Evolutionary conservation across 2,888 invertebrate species (phyloP), one percentile per base, ranked within the genome.

Genomic region (Drosophila siamana): DNA sequence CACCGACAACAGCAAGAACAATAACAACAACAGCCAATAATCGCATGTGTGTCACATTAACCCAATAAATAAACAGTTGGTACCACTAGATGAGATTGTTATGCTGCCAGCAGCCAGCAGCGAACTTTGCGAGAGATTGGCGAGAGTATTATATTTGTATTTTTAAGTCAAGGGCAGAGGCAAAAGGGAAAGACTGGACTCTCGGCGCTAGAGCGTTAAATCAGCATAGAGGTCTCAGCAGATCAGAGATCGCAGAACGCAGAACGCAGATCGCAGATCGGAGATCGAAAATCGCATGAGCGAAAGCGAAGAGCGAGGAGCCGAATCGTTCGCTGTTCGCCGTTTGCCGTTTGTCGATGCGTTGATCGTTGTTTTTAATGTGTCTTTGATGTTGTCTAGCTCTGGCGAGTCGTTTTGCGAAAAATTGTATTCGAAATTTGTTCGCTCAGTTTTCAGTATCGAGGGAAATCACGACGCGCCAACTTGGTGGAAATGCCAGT

Each of bases 371-470:
- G 76, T 60, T 78, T 80, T 75, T 60, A 69, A 86, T 82, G 76
- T 75, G 73, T 87, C 84, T 84, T 89, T 67, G 82, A 81, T 84
- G 86, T 78, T 77, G 81, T 73, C 63, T 62, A 28, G 51, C 81
- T 69, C 63, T 41, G 40, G 46, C 81, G 54, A 68, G 43, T 69
- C 74, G 65, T 59, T 78, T 80, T 80, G 81, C 85, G 64, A 87
- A 76, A 66, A 59, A 59, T 54, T 60, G 60, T 57, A 66, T 62
- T 68, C 69, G 79, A 83, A 76, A 71, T 65, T 63, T 33, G 11
- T 86, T 71, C 74, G 80, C 81, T 90, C 90, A 74, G 82, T 74
- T 75, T 77, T 86, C 84, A 81, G 90, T 86, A 81, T 73, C 76
- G 80, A 77, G 77, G 78, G 73, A 89, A 85, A 79, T 88, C 83